Evolutionary conservation across 2,113 vertebrate genomes (phyloP).

Genomic region (Psittacula cyanocephala): DNA sequence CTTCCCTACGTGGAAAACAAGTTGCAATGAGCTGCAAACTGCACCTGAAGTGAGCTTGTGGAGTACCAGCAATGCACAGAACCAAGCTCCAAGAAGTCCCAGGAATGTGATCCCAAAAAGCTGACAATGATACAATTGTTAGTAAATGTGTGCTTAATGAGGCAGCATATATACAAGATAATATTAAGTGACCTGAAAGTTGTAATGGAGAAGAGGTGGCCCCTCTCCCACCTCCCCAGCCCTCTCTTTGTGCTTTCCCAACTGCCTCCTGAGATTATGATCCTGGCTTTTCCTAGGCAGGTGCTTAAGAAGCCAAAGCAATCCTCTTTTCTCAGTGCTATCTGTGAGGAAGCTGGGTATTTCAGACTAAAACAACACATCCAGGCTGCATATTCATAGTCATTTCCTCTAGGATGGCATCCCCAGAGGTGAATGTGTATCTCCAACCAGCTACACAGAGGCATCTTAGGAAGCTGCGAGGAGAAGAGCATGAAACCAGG

Average conservation of each 20-base stretch:
- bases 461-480: neutral
- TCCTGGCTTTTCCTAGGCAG: neutral
- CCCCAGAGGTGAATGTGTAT: neutral
- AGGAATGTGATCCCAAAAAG: neutral
- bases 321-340: neutral
- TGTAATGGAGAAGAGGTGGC: neutral
- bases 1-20: neutral
- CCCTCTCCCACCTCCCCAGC: neutral
- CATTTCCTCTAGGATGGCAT: neutral
- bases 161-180: constrained; percentile 4
- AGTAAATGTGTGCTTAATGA: neutral
- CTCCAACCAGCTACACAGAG: neutral
- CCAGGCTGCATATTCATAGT: neutral
- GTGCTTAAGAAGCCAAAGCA: neutral
- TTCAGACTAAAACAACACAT: neutral
- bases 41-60: neutral
- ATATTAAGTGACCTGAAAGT: constrained; percentile 14
- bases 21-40: neutral
- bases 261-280: neutral
- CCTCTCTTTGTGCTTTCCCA: neutral
- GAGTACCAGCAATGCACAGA: neutral
- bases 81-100: neutral
- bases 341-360: neutral
- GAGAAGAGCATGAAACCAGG: neutral
- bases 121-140: neutral